Evolutionary conservation across 92 coral and sea anemone species (phyloP), one percentile per base, ranked within the genome.

Genomic region (Blastomussa wellsi): DNA sequence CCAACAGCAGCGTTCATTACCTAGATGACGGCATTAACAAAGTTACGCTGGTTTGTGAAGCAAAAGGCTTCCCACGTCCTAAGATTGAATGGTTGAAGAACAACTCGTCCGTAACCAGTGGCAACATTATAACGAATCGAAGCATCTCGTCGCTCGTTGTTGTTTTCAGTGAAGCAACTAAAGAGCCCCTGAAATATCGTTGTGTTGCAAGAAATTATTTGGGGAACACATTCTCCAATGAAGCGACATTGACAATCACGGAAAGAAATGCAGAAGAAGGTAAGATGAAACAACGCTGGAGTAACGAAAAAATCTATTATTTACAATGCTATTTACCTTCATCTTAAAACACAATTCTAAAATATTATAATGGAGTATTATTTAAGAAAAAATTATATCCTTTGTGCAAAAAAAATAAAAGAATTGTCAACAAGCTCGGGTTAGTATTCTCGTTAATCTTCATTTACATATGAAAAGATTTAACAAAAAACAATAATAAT

Each of bases 61-160:
- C 89, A 78, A 72, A 36, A 22, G 91, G 84, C 19, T 53, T 67
- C 35, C 93, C 93, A 17, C 82, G 42, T 26, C 93, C 93, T 4
- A 70, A 52, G 33, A 79, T 91, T 59, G 83, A 70, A 62, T 91
- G 93, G 93, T 77, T 77, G 31, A 53, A 79, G 74, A 66, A 87
- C 84, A 86, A 86, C 73, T 60, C 67, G 28, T 35, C 78, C 51
- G 39, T 78, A 7, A 38, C 20, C 20, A 44, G 31, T 4, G 79
- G 47, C 20, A 53, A 15, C 16, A 60, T 12, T 37, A 53, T 14
- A 1, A 69, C 37, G n/a, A 64, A 51, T 51, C 60, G 60, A 13
- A 86, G 49, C 19, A n/a, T 53, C 37, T 83, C 86, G 29, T 15
- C 68, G 17, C 80, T 86, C 26, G 39, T 20, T 57, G 1, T 86